Evolutionary conservation across 2,888 invertebrate species (phyloP), one percentile per base, ranked within the genome.

Genomic region (Caenorhabditis sp.): DNA sequence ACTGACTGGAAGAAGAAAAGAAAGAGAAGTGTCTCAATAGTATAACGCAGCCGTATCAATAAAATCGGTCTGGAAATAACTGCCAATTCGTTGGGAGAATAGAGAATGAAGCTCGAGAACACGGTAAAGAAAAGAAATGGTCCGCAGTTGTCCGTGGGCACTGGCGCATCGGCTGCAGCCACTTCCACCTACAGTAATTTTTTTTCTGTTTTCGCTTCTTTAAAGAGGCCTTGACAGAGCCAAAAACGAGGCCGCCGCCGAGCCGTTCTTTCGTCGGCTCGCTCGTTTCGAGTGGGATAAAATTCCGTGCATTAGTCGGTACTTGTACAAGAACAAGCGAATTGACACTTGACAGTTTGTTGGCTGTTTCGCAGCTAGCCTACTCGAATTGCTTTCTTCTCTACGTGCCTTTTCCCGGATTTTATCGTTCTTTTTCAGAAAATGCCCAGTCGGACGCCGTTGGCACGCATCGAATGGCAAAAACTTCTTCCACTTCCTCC

Each of bases 301-400:
- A 39, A 65, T 56, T 32, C 46, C 27, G 24, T 46, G 26, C 26
- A 46, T 41, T 58, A 20, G 66, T 30, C 56, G 50, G 66, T 58
- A 66, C 66, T 66, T 66, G 56, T 66, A 66, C 37, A 13, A 45
- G 55, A 17, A 55, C 27, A 50, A 56, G 48, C 48, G 27, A 48
- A 20, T 39, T 46, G 55, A 56, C 66, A 66, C 66, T 66, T 56
- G 56, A 66, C 41, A 50, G 39, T 66, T 66, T 66, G 66, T 58
- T 58, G 48, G 66, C 37, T 58, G 56, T 41, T 66, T 66, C 65
- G 46, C 66, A n/a, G n/a, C n/a, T n/a, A n/a, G n/a, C n/a, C n/a
- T n/a, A n/a, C n/a, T n/a, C n/a, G n/a, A n/a, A n/a, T n/a, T n/a
- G n/a, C n/a, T n/a, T n/a, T n/a, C n/a, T n/a, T n/a, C n/a, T n/a